These are phyloP conservation scores for Geotrypetes seraphini DNA, from an alignment of 2,797 vertebrate genomes.

Conservation along the genomic window DNA sequence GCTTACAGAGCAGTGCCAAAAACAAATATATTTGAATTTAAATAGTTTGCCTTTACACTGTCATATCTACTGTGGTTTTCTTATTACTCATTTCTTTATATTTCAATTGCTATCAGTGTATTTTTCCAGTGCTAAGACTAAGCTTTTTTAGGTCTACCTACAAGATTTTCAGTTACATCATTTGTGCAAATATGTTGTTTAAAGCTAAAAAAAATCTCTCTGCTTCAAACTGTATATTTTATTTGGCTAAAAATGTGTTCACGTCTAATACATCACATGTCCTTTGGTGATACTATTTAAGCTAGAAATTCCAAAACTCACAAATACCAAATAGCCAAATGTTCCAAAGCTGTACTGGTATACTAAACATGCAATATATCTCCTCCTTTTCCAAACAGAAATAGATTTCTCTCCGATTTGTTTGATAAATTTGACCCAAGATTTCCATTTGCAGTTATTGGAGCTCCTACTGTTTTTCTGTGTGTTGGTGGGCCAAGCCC, in stretches of 20 bases:
- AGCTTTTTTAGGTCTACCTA: slow-evolving; percentile 48
- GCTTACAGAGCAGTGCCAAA: no score
- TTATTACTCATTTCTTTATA: slow-evolving; percentile 19
- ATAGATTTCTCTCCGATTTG: slow-evolving; percentile 79
- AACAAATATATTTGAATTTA: no score
- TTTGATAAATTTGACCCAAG: slow-evolving; percentile 89
- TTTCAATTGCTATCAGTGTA: slow-evolving; percentile 36
- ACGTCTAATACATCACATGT: slow-evolving; percentile 85
- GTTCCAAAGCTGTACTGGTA: slow-evolving; percentile 78
- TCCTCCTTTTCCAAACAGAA: slow-evolving; percentile 88
- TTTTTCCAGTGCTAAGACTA: slow-evolving; percentile 50
- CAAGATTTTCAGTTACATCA: slow-evolving; percentile 77
- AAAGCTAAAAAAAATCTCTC: slow-evolving; percentile 81
- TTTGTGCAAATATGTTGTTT: slow-evolving; percentile 85
- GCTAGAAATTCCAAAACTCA: slow-evolving; percentile 96
- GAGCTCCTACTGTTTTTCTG: slow-evolving; percentile 98
- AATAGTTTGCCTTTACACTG: no score
- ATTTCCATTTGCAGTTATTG: slow-evolving; percentile 91
- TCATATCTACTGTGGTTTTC: slow-evolving; percentile 5
- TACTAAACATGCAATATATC: slow-evolving; percentile 91
- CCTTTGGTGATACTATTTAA: slow-evolving; percentile 88
- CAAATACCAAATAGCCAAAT: slow-evolving; percentile 83
- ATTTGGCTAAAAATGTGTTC: slow-evolving; percentile 76
- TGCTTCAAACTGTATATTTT: slow-evolving; percentile 87
- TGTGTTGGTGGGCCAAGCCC: slow-evolving; percentile 94